Evolutionary conservation across 92 coral and sea anemone genomes (phyloP), one percentile per base, ranked within the genome.

Genomic region (Muricea muricata): DNA sequence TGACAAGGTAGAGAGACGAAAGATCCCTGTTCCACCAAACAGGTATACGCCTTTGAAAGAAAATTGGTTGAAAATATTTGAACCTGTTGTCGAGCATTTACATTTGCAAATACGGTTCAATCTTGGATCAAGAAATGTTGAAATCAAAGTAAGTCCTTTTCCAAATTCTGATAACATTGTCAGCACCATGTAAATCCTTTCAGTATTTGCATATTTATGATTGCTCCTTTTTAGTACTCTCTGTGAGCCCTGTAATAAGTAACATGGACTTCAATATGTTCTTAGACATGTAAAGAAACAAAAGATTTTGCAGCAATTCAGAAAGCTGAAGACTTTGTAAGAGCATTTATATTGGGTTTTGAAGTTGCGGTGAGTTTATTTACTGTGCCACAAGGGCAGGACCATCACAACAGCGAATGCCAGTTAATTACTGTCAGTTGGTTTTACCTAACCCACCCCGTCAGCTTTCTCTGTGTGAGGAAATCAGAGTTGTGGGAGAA

Each of bases 281-380:
- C 71, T 37, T 68, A 96, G 99, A 92, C 97, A 13, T 96, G 98
- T 30, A 96, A 96, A 75, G 98, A 92, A 47, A 96, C 99, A 15
- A 78, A 87, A 72, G 99, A 96, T 75, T 91, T 96, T 37, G 99
- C 96, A 7, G 99, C 99, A 40, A 90, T 96, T 70, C 99, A 96
- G 80, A 96, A 96, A 75, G 99, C 98, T 63, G 99, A 97, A 58
- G 99, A 96, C 79, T 96, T 96, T 89, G 99, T 96, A 32, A 92
- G 90, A 60, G 96, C 99, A 1, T 96, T 96, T 86, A 79, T 96
- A 66, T 93, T 96, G 72, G 99, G 99, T 30, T 96, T 96, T 93
- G 95, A 92, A 46, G 93, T 96, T 0, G 97, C 93, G 90, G 99
- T 96, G 75, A 80, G 91, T 0, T 23, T 9, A 60, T 4, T 8